phyloP scores from a whole-genome alignment of 2,888 invertebrate genomes.

The Rhabditophanes sp. region DNA sequence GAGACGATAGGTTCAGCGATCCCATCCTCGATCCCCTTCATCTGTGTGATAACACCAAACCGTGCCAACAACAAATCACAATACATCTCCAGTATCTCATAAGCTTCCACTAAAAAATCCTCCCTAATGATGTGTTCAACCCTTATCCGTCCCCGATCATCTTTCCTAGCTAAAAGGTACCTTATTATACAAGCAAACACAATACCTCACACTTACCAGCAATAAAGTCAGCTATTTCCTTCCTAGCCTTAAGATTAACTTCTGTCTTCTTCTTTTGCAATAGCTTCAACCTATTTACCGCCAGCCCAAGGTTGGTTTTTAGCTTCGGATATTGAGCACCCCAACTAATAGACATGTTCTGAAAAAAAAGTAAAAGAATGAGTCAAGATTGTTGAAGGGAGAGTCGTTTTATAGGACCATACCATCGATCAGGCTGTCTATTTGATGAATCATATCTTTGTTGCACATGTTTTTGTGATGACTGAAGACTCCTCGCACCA shows the following conservation, averaged over 20 bases:
- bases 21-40: constrained; percentile 86
- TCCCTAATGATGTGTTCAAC: constrained; percentile 89
- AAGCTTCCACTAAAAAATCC: constrained; percentile 95
- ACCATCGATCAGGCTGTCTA: no score
- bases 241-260: constrained; percentile 78
- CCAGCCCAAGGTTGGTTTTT: constrained; percentile 81
- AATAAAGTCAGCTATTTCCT: constrained; percentile 92
- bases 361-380: no score
- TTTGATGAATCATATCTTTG: no score
- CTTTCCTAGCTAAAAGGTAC: constrained; percentile 45
- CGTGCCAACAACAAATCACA: constrained; percentile 87
- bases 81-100: constrained; percentile 98
- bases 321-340: constrained; percentile 80
- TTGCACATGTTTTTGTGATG: no score
- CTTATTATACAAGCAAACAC: constrained; percentile 1
- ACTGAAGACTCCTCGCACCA: no score
- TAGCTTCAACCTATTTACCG: constrained; percentile 78
- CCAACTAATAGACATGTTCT: constrained; percentile 52
- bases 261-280: constrained; percentile 95
- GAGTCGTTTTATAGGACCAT: no score
- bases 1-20: constrained; percentile 85
- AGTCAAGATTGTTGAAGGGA: no score
- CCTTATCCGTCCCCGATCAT: constrained; percentile 68
- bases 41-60: constrained; percentile 85
- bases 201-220: constrained; percentile 54